Evolutionary conservation across 2,113 vertebrate genomes (phyloP).

Genomic region (Coregonus clupeaformis): DNA sequence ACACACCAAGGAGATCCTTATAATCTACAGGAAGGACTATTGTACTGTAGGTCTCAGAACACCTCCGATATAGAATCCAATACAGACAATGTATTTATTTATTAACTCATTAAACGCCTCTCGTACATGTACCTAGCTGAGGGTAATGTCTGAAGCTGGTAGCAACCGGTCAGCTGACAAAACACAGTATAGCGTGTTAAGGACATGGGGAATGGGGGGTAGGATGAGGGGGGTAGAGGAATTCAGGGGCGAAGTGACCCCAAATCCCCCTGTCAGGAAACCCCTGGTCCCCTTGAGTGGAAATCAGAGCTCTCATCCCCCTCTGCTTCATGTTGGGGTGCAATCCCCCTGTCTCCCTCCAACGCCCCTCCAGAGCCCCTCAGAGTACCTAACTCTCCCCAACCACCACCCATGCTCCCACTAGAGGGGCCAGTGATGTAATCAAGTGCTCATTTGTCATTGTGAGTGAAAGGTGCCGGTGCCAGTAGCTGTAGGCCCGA

Average conservation of each 20-base stretch:
- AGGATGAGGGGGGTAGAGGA: constrained; percentile 17
- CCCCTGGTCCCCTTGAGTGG: constrained; percentile 56
- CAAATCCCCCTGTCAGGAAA: constrained; percentile 43
- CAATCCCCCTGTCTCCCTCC: constrained; percentile 57
- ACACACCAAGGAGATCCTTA: background rate
- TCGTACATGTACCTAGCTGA: background rate
- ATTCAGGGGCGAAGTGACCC: constrained; percentile 36
- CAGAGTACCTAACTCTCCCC: background rate
- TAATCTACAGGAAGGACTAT: background rate
- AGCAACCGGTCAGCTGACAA: constrained; percentile 51
- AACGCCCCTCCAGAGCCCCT: background rate
- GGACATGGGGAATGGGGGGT: background rate
- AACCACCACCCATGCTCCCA: background rate
- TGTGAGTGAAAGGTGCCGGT: constrained; percentile 59
- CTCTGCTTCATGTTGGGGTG: constrained; percentile 51
- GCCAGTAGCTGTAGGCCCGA: constrained; percentile 29
- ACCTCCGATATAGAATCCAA: background rate
- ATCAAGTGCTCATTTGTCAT: constrained; percentile 62
- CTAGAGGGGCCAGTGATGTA: constrained; percentile 50
- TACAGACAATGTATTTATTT: background rate
- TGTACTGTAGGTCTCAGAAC: background rate
- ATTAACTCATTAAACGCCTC: background rate
- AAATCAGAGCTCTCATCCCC: constrained; percentile 66
- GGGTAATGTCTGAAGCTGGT: constrained; percentile 3
- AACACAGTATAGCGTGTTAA: constrained; percentile 36